These are phyloP conservation scores for Syngnathoides biaculeatus DNA, from an alignment of 2,113 vertebrate species.

Conservation along the genomic window DNA sequence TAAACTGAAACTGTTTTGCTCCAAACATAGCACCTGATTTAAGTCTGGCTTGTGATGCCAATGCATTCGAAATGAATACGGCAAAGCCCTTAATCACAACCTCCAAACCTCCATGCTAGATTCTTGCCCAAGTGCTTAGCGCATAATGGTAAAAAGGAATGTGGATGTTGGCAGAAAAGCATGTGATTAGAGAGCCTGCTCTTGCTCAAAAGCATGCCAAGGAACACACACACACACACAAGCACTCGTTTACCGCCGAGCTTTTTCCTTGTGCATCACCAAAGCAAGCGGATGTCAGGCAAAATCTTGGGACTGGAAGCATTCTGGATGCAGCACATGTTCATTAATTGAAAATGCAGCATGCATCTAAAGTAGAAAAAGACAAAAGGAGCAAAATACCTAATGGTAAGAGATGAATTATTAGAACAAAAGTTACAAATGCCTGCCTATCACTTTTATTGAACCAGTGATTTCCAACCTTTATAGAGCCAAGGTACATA, in stretches of 20 bases:
- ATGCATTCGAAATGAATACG: slow-evolving; percentile 32
- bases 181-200: slow-evolving; percentile 22
- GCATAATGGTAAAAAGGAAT: slow-evolving; percentile 20
- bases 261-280: slow-evolving; percentile 14
- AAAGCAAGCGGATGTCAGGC: background rate
- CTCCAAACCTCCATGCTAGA: slow-evolving; percentile 10
- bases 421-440: background rate
- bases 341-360: background rate
- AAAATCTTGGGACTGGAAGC: background rate
- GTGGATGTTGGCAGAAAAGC: slow-evolving; percentile 29
- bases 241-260: slow-evolving; percentile 1
- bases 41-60: slow-evolving; percentile 37
- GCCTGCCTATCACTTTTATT: background rate
- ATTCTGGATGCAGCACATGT: background rate
- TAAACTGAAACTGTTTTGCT: slow-evolving; percentile 33
- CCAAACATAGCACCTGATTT: slow-evolving; percentile 31
- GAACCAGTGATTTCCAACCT: too few species aligned
- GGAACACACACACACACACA: background rate
- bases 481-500: too few species aligned
- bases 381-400: background rate
- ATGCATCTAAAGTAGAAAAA: background rate
- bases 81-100: slow-evolving; percentile 39
- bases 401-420: background rate
- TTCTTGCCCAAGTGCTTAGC: slow-evolving; percentile 27
- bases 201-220: slow-evolving; percentile 11